Percentiles rank a stretch among this genome's conserved stretches.
phyloP scores from a whole-genome alignment of 2,113 vertebrate species.

The Rhadina sibilatrix region DNA sequence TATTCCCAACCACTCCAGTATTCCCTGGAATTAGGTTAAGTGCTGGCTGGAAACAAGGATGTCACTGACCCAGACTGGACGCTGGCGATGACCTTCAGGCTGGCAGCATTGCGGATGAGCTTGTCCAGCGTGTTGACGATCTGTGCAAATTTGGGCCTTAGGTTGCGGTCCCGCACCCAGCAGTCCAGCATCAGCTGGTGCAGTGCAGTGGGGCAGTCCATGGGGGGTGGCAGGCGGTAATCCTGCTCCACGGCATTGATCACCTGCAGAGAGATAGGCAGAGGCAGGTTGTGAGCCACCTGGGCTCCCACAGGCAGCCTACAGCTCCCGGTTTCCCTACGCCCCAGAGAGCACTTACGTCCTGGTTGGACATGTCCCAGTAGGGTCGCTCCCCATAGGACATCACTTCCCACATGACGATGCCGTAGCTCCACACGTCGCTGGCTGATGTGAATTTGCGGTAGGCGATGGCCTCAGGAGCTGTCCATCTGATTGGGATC shows the following conservation, averaged over 20 bases:
- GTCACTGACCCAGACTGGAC: conserved; percentile 91
- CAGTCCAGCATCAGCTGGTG: conserved; percentile 99
- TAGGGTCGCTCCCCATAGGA: conserved; percentile 96
- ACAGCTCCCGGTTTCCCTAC: not conserved
- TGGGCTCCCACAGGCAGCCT: not conserved
- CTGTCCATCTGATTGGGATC: conserved; percentile 98
- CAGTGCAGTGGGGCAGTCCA: conserved; percentile 97
- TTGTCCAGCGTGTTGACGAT: conserved; percentile 98
- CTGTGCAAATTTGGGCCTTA: conserved; percentile 96
- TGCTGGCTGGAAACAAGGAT: not conserved
- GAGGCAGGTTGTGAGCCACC: not conserved
- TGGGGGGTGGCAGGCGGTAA: conserved; percentile 94
- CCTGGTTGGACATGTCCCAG: conserved; percentile 99
- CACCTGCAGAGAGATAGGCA: conserved; percentile 72
- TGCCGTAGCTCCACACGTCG: conserved; percentile 97
- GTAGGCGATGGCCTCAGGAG: conserved; percentile 95
- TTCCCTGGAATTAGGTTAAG: not conserved
- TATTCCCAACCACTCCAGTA: not conserved
- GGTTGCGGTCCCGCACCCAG: conserved; percentile 97
- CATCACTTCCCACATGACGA: conserved; percentile 99
- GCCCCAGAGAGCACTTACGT: conserved; percentile 78
- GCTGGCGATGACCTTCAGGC: conserved; percentile 94
- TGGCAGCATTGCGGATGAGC: conserved; percentile 96
- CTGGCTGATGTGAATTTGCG: conserved; percentile 98
- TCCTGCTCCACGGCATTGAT: conserved; percentile 98